Evolutionary conservation across 2,797 vertebrate species (phyloP), one percentile per base, ranked within the genome.

Genomic region (Myoxocephalus aenaeus): DNA sequence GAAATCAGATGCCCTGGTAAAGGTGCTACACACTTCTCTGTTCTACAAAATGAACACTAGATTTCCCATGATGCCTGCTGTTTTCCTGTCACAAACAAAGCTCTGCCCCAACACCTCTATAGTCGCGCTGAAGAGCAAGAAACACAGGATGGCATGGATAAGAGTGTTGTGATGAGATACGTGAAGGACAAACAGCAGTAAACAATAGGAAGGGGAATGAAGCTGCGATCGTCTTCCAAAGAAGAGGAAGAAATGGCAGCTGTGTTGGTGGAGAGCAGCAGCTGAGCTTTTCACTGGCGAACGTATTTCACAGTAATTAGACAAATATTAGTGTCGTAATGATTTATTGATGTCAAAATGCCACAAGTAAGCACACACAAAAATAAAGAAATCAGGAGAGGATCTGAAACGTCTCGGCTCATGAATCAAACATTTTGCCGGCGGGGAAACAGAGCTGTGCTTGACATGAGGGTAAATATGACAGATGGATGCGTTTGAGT

Each of bases 401-500:
- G 56, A 83, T 70, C 46, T 74, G 61, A 82, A 80, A 38, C 73
- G 8, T 71, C 77, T 59, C 59, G 2, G 29, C 65, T 82, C 75
- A 67, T 80, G 50, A 86, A 77, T 89, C 75, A 70, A 83, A 78
- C 46, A 74, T 79, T 65, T 53, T 40, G 54, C 59, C 75, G 44
- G 14, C 40, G 32, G 77, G 57, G 58, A 64, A 70, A 83, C 29
- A n/a, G 34, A 70, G 34, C 7, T 6, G 50, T 56, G 40, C 50
- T 44, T 11, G 7, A 59, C 73, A 15, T 1, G 40, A 70, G 57
- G 61, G n/a, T 69, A 42, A 75, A 76, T 48, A n/a, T 77, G 82
- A 85, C 84, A 77, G 84, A 86, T 88, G 84, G 73, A n/a, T 73
- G 75, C 36, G 65, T 75, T 68, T 59, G 72, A 51, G 80, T 32